A percentile compares a stretch with the other conserved stretches of the same genome.
Conservation (phyloP, 2,113 vertebrate genomes). For the Columbina picui region DNA sequence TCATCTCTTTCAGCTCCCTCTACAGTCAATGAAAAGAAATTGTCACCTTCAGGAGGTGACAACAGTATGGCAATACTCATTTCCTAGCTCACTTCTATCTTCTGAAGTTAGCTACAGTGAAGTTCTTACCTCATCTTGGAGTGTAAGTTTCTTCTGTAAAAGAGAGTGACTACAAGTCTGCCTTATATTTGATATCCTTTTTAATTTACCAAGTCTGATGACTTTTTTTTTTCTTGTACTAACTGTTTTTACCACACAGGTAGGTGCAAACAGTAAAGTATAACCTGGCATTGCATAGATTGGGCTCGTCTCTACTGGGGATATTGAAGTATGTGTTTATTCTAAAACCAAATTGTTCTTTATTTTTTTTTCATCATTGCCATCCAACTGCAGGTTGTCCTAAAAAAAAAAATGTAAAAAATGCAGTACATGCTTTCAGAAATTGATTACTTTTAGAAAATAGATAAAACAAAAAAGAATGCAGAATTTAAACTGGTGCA, state of each 20-base stretch:
- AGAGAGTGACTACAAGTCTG: background rate
- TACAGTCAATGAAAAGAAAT: background rate
- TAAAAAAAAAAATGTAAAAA: background rate
- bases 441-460: background rate
- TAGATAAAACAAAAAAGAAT: background rate
- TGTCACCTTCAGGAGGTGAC: background rate
- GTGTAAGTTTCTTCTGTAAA: background rate
- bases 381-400: background rate
- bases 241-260: background rate
- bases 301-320: background rate
- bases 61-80: accelerated
- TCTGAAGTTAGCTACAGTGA: background rate
- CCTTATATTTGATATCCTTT: background rate
- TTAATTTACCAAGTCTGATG: background rate
- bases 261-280: background rate
- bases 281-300: background rate
- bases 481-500: background rate
- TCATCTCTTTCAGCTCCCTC: background rate
- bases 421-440: background rate
- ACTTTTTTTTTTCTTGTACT: background rate
- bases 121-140: background rate
- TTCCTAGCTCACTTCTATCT: background rate
- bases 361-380: background rate
- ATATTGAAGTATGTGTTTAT: background rate
- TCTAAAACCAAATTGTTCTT: background rate